phyloP scores from a whole-genome alignment of 2,113 vertebrate genomes.

The Dascyllus trimaculatus region DNA sequence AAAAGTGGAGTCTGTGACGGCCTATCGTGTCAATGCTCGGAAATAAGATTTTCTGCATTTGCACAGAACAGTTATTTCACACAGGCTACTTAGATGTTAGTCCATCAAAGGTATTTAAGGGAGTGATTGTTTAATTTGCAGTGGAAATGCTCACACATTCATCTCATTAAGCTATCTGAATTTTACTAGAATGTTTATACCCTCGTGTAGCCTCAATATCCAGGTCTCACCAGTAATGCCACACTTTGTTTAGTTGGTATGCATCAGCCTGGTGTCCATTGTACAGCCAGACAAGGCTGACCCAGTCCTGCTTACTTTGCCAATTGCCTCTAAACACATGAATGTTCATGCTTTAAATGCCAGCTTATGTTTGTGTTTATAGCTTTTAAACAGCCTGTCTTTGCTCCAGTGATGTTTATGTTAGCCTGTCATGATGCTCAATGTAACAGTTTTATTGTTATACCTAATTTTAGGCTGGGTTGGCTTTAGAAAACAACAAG shows the following conservation, averaged over 20 bases:
- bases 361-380: constrained; percentile 34
- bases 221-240: constrained; percentile 18
- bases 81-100: constrained; percentile 1
- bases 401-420: constrained; percentile 23
- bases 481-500: background rate
- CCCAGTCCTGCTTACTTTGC: constrained; percentile 22
- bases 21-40: constrained; percentile 2
- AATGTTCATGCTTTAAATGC: constrained; percentile 59
- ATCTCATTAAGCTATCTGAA: constrained; percentile 51
- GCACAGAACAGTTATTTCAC: constrained; percentile 33
- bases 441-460: background rate
- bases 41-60: constrained; percentile 47
- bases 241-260: constrained; percentile 23
- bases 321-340: constrained; percentile 38
- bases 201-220: constrained; percentile 33
- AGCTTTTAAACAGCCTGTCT: constrained; percentile 14
- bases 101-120: constrained; percentile 13
- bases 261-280: constrained; percentile 32
- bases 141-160: constrained; percentile 19
- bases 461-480: constrained; percentile 9
- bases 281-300: constrained; percentile 9
- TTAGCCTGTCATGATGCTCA: constrained; percentile 21
- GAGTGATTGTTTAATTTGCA: constrained; percentile 28
- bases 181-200: constrained; percentile 43
- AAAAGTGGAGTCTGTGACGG: constrained; percentile 5